Base-by-base conservation (phyloP, 2,888 invertebrate genomes). In the Microplitis deprimator region DNA sequence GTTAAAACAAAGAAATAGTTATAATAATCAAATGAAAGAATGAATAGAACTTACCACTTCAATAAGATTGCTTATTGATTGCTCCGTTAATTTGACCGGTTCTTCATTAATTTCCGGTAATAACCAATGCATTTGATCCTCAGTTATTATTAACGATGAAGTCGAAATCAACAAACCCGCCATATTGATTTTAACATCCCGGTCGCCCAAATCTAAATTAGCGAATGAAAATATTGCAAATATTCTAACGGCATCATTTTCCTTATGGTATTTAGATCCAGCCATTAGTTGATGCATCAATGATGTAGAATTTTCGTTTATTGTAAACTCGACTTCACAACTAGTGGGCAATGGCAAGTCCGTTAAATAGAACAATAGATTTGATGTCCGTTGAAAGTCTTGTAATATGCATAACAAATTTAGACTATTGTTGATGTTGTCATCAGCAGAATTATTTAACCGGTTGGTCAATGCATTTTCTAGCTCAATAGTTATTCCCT, bases 31-130 rank as follows among this genome's bases (percentile, higher is more conserved):
- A 29, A 29, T 29, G 29, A 29, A 29, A 3, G 29, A 29, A 29
- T 29, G 29, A 29, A 29, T 29, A 29, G 29, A 71, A 84, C 91
- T 90, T 77, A 91, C 91, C 76, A 92, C 90, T 85, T 91, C 92
- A 4, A 92, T 90, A 68, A 92, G 87, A 86, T 92, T 92, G 78
- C 90, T 91, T 89, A 92, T 91, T 5, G 90, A 87, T 84, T 92
- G 92, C 8, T 90, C 90, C 10, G 88, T 83, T 50, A 87, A 84
- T 6, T 91, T 81, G 29, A 87, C 83, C 0, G 89, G 89, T 8
- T 80, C 79, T 72, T 86, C 84, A 16, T 84, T 84, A 38, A 85
- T 84, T 39, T 84, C 83, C 1, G 88, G 84, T 6, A 91, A 82
- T 10, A 93, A 84, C 92, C 92, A 92, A 6, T 89, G 86, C 61